These are phyloP conservation scores for Petrocephalus microphthalmus DNA, from an alignment of 2,113 vertebrate species.

Conservation along the genomic window DNA sequence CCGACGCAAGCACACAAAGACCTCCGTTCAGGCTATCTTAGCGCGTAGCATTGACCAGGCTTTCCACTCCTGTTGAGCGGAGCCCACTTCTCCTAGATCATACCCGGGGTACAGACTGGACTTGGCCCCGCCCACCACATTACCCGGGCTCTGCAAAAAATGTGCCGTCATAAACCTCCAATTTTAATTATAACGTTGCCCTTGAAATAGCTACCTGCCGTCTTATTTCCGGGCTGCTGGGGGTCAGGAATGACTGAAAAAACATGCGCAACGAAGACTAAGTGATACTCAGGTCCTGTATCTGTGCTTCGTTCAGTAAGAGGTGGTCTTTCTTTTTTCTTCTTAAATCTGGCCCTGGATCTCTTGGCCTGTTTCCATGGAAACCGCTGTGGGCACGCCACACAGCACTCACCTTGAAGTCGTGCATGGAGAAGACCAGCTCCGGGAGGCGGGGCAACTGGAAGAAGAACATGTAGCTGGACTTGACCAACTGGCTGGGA, in stretches of 20 bases:
- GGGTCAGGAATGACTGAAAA: background rate
- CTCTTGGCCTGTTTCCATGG: background rate
- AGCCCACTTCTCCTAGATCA: background rate
- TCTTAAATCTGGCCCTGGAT: background rate
- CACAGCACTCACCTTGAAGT: slow-evolving; percentile 85
- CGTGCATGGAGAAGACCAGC: slow-evolving; percentile 95
- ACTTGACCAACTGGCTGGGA: slow-evolving; percentile 91
- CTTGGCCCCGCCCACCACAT: background rate
- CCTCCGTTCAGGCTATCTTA: background rate
- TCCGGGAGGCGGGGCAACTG: slow-evolving; percentile 95
- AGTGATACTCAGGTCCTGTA: background rate
- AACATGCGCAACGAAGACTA: background rate
- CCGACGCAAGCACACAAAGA: background rate
- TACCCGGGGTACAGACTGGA: no score
- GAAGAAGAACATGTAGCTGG: slow-evolving; percentile 94
- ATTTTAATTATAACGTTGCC: background rate
- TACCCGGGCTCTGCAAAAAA: background rate
- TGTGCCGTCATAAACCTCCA: background rate
- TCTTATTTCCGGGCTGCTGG: background rate
- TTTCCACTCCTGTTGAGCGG: background rate
- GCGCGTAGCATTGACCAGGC: background rate
- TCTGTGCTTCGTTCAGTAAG: background rate
- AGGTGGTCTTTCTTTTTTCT: background rate
- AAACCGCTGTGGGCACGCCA: background rate
- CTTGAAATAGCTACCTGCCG: background rate